Conservation (phyloP, 2,113 vertebrate species). For the Pterocles gutturalis region DNA sequence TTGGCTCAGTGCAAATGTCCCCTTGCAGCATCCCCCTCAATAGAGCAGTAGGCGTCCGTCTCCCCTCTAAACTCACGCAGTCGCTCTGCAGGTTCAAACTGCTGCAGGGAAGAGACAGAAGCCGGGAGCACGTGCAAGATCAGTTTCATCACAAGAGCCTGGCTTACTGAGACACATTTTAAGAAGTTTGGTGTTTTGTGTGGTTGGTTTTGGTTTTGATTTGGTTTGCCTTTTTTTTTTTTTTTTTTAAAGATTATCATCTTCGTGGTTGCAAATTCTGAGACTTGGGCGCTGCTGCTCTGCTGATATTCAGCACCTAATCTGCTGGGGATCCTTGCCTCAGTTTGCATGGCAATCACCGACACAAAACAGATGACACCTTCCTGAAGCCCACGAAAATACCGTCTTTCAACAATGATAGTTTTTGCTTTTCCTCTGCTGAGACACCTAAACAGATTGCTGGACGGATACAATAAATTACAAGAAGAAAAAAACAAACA, state of each 20-base stretch:
- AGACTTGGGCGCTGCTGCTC: neutral
- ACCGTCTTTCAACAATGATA: neutral
- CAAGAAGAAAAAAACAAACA: neutral
- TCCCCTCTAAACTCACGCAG: neutral
- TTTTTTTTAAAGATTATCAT: neutral
- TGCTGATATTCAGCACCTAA: neutral
- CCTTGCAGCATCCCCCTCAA: neutral
- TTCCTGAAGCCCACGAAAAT: neutral
- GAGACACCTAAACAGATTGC: neutral
- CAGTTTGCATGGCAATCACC: neutral
- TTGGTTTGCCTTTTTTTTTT: neutral
- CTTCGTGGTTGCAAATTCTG: neutral
- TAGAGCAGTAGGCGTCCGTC: neutral
- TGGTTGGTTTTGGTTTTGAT: neutral
- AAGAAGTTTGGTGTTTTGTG: neutral
- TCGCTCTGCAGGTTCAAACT: neutral
- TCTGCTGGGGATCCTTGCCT: neutral
- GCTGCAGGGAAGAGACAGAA: neutral
- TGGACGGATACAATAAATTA: neutral
- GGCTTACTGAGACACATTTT: neutral
- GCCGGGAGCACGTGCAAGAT: rapidly evolving
- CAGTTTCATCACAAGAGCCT: neutral
- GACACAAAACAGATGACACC: neutral
- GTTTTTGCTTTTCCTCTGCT: neutral
- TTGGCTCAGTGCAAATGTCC: neutral